Percentiles rank a stretch among this genome's conserved stretches.
Evolutionary conservation across 2,113 vertebrate genomes (phyloP).

Genomic region (Mustela lutreola): DNA sequence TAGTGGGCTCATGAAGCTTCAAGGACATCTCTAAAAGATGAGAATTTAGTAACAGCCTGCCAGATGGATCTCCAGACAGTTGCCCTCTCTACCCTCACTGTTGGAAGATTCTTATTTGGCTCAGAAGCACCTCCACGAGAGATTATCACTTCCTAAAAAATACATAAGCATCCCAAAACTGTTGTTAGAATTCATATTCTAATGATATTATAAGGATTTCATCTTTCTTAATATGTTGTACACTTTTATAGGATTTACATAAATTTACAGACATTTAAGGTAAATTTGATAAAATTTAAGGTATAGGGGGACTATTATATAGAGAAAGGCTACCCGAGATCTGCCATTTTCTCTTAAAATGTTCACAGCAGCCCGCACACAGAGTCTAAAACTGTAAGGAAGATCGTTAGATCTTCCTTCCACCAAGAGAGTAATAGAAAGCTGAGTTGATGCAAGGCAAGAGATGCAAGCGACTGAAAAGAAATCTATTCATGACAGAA

Average conservation of each 20-base stretch:
- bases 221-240: not conserved
- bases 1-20: not conserved
- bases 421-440: not conserved
- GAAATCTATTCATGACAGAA: not conserved
- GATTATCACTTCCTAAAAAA: not conserved
- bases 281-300: not conserved
- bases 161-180: not conserved
- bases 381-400: not conserved
- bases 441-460: not conserved
- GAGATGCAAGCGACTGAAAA: not conserved
- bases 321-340: not conserved
- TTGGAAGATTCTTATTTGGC: not conserved
- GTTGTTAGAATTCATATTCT: not conserved
- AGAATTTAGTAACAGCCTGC: not conserved
- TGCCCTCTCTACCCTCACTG: not conserved
- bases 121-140: not conserved
- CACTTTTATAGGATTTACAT: not conserved
- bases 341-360: not conserved
- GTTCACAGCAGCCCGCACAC: not conserved
- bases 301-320: not conserved
- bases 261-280: not conserved
- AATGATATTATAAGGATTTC: not conserved
- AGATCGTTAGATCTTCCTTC: not conserved
- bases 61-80: not conserved
- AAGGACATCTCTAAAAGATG: not conserved